phyloP scores from a whole-genome alignment of 2,113 vertebrate species.

The Natator depressus region DNA sequence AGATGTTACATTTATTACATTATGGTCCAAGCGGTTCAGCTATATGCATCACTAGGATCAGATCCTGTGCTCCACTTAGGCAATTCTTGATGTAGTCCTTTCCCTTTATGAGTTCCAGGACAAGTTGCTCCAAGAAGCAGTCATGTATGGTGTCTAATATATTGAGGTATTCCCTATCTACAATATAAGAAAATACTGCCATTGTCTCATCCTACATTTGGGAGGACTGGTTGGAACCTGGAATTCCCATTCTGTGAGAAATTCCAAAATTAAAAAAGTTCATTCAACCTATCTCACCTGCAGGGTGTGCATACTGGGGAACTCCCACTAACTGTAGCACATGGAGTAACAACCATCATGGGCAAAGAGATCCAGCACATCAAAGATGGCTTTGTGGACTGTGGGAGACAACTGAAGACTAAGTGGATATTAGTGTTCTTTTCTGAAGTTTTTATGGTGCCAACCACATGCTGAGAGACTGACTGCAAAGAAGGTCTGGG shows the following conservation, averaged over 20 bases:
- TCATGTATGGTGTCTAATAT: not conserved
- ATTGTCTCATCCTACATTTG: not conserved
- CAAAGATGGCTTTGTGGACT: not conserved
- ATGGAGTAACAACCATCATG: constrained; percentile 30
- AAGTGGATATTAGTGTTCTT: not conserved
- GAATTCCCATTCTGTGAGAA: not conserved
- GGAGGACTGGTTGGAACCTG: not conserved
- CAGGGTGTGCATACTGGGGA: constrained; percentile 34
- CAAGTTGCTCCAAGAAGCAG: not conserved
- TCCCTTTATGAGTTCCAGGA: not conserved
- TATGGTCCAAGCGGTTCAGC: too few relatives aligned
- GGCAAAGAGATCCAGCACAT: constrained; percentile 14
- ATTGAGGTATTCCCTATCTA: not conserved
- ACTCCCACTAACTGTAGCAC: constrained; percentile 58
- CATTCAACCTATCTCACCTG: not conserved
- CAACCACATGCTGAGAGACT: not conserved
- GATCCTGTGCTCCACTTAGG: not conserved
- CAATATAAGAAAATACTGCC: not conserved
- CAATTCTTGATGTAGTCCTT: too few relatives aligned
- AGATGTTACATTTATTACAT: too few relatives aligned
- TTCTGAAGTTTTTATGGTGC: not conserved
- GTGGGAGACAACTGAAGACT: not conserved
- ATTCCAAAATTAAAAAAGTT: too few relatives aligned
- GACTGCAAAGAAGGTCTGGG: not conserved
- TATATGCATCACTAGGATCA: not conserved